Evolutionary conservation across 2,888 invertebrate species (phyloP).

Genomic region (Chrysomela aeneicollis): DNA sequence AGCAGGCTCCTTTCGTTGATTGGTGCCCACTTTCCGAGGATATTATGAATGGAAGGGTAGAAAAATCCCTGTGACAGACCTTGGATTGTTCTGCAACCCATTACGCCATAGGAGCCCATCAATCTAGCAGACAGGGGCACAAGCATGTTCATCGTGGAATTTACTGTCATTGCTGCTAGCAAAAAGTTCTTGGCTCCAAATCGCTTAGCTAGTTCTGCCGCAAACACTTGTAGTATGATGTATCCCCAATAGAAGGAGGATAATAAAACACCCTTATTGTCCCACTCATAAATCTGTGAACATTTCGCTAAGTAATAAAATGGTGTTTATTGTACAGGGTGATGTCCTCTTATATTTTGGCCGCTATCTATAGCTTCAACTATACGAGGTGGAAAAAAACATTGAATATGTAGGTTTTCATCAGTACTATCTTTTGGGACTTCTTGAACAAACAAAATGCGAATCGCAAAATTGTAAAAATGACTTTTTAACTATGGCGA

Average conservation of each 20-base stretch:
- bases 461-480: too few species aligned
- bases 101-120: conserved; percentile 64
- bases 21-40: conserved; percentile 73
- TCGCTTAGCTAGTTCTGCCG: conserved; percentile 73
- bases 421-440: too few species aligned
- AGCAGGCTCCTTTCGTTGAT: conserved; percentile 18
- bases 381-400: too few species aligned
- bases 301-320: too few species aligned
- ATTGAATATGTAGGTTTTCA: too few species aligned
- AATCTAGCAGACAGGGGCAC: conserved; percentile 64
- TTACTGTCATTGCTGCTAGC: conserved; percentile 65
- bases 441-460: too few species aligned
- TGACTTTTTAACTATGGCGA: too few species aligned
- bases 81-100: conserved; percentile 69
- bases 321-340: too few species aligned
- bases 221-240: conserved; percentile 73
- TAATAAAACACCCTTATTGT: conserved; percentile 64
- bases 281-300: conserved; percentile 65
- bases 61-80: conserved; percentile 79
- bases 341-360: too few species aligned
- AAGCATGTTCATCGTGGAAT: conserved; percentile 66
- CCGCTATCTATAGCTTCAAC: too few species aligned
- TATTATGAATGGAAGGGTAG: conserved; percentile 74
- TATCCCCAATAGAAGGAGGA: conserved; percentile 85
- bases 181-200: conserved; percentile 78